Base-by-base conservation (phyloP, 1,140 invertebrate genomes). In the Diachasma alloeum region DNA sequence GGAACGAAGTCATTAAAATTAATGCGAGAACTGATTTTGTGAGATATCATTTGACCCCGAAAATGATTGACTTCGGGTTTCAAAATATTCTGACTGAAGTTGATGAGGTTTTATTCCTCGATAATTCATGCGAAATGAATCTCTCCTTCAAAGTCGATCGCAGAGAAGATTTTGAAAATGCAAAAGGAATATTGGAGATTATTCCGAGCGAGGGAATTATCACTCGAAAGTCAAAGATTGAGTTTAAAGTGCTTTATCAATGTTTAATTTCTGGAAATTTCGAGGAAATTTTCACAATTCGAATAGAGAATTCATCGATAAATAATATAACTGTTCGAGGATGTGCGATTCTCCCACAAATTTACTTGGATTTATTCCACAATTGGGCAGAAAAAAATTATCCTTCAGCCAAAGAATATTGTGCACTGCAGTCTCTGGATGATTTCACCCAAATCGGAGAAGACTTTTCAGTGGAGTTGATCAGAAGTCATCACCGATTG, bases 1-100 rank as follows among this genome's bases (percentile, higher is more conserved):
- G 84, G 9, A 71, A 84, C 9, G 82, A 89, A 77, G 17, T 72
- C 0, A 42, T 91, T 4, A 71, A 75, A 6, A 72, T 91, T 0
- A 69, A 42, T 1, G 90, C 87, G 2, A 83, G 71, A 37, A 83
- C 87, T 0, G 85, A 87, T 15, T 71, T 80, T 22, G 79, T 90
- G 13, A 74, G 56, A 48, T 91, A 86, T 71, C 69, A 78, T 2
- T 63, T 91, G 0, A 78, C 88, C 63, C 86, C 76, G 9, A 76
- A 75, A 11, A 9, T 63, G 2, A 83, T 91, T 9, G 85, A 91
- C 76, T 89, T 88, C 76, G 89, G 88, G 19, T 79, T 86, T 72
- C 82, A 87, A 84, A 39, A 83, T 15, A 83, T 84, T 53, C 77
- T 82, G 26, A 77, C 83, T 39, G 0, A 39, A 13, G 74, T 74